Conservation (phyloP, 1,140 invertebrate genomes). For the Pygmarrhopalites habei region DNA sequence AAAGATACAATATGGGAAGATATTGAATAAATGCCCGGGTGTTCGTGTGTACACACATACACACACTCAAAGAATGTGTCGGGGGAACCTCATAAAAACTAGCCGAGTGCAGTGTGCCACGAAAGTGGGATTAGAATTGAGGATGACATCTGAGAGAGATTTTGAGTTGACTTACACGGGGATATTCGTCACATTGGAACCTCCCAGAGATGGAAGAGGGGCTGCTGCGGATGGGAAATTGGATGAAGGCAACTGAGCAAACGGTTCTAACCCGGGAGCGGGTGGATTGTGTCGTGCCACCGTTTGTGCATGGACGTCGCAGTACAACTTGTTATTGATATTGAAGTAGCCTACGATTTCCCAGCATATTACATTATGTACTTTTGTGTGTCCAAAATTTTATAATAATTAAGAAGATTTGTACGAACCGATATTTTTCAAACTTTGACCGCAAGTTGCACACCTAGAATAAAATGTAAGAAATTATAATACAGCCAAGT, state of each 20-base stretch:
- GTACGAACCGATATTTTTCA: constrained; percentile 79
- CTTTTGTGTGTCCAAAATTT: too few relatives aligned
- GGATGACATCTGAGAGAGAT: too few relatives aligned
- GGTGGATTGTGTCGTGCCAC: constrained; percentile 75
- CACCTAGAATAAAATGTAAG: too few relatives aligned
- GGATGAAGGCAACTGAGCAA: constrained; percentile 4
- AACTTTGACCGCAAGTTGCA: constrained; percentile 82
- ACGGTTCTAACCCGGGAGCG: constrained; percentile 25
- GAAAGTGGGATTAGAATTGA: too few relatives aligned
- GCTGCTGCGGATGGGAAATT: neutral
- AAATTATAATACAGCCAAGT: too few relatives aligned
- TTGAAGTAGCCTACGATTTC: constrained; percentile 81
- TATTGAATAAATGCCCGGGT: too few relatives aligned
- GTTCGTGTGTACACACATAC: too few relatives aligned
- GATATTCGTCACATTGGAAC: neutral
- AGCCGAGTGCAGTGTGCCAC: too few relatives aligned
- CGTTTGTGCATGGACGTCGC: constrained; percentile 87
- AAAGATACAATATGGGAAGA: too few relatives aligned
- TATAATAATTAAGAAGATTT: too few relatives aligned
- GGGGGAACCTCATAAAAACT: too few relatives aligned
- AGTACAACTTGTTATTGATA: constrained; percentile 91
- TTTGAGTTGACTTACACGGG: constrained; percentile 9
- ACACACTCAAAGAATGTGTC: too few relatives aligned
- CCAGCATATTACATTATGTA: neutral
- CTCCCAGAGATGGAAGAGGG: neutral